Conservation (phyloP, 2,797 vertebrate species). For the Neosilurus hyrtlii region DNA sequence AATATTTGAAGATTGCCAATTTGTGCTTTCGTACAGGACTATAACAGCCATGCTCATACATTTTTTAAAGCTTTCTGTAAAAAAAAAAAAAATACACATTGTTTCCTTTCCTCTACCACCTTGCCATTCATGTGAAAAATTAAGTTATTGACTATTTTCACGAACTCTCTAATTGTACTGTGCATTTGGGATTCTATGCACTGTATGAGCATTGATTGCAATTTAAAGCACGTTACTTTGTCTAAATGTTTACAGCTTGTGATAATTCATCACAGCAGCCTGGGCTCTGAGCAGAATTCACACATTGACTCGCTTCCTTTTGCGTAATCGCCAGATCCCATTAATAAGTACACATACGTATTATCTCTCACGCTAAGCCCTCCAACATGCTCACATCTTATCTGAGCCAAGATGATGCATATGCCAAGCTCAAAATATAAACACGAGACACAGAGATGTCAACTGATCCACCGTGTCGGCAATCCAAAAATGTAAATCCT, state of each 20-base stretch:
- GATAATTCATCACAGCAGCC: conserved; percentile 69
- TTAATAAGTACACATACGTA: conserved; percentile 60
- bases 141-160: conserved; percentile 62
- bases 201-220: conserved; percentile 72
- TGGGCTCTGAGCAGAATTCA: conserved; percentile 71
- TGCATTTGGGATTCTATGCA: conserved; percentile 61
- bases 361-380: conserved; percentile 54
- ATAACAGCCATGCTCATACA: conserved; percentile 43
- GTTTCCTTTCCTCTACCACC: conserved; percentile 36
- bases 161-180: conserved; percentile 54
- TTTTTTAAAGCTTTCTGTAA: neutral
- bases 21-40: conserved; percentile 63
- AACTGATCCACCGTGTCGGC: conserved; percentile 19
- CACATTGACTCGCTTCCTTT: conserved; percentile 56
- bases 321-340: conserved; percentile 44
- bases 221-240: conserved; percentile 65
- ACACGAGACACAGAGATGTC: conserved; percentile 10
- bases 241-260: conserved; percentile 73
- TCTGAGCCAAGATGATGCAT: conserved; percentile 65
- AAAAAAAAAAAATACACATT: neutral
- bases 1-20: conserved; percentile 66
- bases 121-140: conserved; percentile 54
- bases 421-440: conserved; percentile 21
- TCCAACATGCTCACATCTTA: conserved; percentile 35
- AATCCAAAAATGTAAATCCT: conserved; percentile 36